Evolutionary conservation across 1,140 invertebrate genomes (phyloP).

Genomic region (Paraescarpia echinospica): DNA sequence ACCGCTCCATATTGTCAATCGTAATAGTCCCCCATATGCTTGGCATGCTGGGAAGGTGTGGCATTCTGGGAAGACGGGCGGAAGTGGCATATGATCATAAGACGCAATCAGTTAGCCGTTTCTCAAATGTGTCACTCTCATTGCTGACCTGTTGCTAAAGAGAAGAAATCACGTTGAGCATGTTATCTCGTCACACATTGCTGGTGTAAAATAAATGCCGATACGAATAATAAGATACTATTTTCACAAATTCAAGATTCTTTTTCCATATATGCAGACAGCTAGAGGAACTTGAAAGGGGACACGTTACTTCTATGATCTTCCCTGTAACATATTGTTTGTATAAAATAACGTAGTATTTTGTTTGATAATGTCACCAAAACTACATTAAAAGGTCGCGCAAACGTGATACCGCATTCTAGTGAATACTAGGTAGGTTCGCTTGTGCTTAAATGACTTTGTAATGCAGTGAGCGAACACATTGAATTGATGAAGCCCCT

Average conservation of each 20-base stretch:
- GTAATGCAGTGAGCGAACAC: too few species aligned
- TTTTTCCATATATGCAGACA: neutral
- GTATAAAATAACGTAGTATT: too few species aligned
- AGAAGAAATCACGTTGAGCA: neutral
- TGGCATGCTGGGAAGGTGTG: neutral
- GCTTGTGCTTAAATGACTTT: too few species aligned
- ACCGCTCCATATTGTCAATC: neutral
- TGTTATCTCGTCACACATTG: neutral
- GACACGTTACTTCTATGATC: neutral
- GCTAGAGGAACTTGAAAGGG: neutral
- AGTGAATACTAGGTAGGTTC: too few species aligned
- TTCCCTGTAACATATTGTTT: neutral
- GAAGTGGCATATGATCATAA: neutral
- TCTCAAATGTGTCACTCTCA: neutral
- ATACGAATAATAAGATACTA: neutral
- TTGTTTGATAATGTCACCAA: neutral
- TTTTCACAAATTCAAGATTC: neutral
- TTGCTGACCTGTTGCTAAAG: neutral
- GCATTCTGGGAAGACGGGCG: too few species aligned
- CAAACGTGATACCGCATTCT: too few species aligned
- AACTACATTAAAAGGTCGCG: neutral
- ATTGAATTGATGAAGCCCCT: too few species aligned
- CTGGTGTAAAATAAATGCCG: neutral
- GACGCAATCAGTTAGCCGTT: neutral
- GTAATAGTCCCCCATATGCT: neutral